Conservation (phyloP, 2,888 invertebrate genomes). For the Pyrrhosoma nymphula region DNA sequence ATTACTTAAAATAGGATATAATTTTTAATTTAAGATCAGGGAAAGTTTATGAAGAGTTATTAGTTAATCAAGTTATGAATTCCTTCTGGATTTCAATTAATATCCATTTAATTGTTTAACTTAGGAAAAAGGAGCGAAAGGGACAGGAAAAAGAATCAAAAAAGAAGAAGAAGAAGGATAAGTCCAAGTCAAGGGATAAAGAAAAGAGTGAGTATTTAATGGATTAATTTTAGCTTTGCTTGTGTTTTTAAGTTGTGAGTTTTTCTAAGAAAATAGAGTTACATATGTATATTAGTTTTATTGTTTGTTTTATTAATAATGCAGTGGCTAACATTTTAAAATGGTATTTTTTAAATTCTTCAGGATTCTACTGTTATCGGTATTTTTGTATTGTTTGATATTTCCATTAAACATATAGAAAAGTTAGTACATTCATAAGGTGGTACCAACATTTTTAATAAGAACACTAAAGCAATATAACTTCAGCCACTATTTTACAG, state of each 20-base stretch:
- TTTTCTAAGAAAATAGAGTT: background rate
- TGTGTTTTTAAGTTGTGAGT: background rate
- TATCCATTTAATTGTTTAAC: background rate
- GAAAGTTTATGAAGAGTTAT: no score
- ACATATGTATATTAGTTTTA: background rate
- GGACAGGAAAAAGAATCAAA: constrained; percentile 83
- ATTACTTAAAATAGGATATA: no score
- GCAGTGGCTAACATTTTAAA: background rate
- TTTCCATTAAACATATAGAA: background rate
- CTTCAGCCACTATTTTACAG: constrained; percentile 11
- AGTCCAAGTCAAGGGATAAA: constrained; percentile 76
- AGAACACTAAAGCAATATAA: background rate
- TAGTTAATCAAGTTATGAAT: no score
- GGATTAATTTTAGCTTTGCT: background rate
- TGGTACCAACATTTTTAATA: constrained; percentile 10
- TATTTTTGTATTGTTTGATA: constrained; percentile 23
- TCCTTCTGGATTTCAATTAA: background rate
- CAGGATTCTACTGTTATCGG: background rate
- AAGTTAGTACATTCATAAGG: background rate
- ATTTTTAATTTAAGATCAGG: no score
- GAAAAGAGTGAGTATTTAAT: constrained; percentile 76
- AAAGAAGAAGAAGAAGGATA: constrained; percentile 81
- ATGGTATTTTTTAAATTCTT: constrained; percentile 11
- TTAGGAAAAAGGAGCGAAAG: constrained; percentile 84
- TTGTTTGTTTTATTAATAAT: background rate